A percentile compares a stretch with the other conserved stretches of the same genome.
Evolutionary conservation across 2,113 vertebrate species (phyloP).

Genomic region (Megalops atlanticus): DNA sequence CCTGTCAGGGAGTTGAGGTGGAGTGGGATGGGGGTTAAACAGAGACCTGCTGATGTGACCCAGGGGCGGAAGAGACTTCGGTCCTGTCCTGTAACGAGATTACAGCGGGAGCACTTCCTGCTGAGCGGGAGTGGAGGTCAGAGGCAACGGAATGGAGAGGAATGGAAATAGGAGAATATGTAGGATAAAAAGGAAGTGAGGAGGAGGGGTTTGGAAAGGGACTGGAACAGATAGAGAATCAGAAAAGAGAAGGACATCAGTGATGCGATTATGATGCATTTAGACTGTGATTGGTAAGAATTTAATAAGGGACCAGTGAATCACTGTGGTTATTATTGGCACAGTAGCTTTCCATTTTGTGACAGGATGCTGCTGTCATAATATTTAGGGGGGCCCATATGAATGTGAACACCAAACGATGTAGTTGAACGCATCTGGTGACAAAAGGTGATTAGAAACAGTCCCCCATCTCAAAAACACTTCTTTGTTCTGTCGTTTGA

Average conservation of each 20-base stretch:
- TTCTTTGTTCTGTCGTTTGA: no score
- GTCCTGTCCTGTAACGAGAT: neutral
- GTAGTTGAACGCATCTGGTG: neutral
- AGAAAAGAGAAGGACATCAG: constrained; percentile 28
- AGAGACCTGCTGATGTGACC: constrained; percentile 25
- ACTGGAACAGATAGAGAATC: neutral
- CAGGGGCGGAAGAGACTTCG: neutral
- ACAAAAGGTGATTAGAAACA: neutral
- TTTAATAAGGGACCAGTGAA: constrained; percentile 39
- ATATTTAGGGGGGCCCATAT: constrained; percentile 30
- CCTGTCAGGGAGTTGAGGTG: constrained; percentile 6
- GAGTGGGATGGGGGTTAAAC: neutral
- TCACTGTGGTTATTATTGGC: constrained; percentile 32
- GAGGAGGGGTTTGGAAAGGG: neutral
- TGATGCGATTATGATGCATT: constrained; percentile 47
- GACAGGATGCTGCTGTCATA: constrained; percentile 58
- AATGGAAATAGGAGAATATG: neutral
- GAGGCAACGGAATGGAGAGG: constrained; percentile 23
- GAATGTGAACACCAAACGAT: neutral
- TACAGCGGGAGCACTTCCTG: neutral
- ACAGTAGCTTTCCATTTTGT: constrained; percentile 36
- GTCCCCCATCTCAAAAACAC: neutral
- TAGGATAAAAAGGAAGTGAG: constrained; percentile 6
- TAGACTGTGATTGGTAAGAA: constrained; percentile 40
- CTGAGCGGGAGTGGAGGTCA: neutral